phyloP scores from a whole-genome alignment of 2,797 vertebrate species.

The Sciaenops ocellatus region DNA sequence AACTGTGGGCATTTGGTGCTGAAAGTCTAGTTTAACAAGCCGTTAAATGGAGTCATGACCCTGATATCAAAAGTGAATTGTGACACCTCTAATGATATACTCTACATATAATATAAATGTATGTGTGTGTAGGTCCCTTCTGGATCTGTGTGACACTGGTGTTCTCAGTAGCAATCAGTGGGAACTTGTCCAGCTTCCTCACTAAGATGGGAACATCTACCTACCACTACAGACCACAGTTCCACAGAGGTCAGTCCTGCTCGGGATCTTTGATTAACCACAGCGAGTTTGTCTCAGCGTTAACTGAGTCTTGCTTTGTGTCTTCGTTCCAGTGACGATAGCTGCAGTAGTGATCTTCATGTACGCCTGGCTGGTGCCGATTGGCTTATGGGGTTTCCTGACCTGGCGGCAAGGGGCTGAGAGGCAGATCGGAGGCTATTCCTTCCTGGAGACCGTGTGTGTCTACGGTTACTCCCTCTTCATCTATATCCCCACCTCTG shows the following conservation, averaged over 20 bases:
- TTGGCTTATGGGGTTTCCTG: slow-evolving; percentile 90
- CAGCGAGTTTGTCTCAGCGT: neutral
- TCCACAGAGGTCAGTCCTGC: slow-evolving; percentile 73
- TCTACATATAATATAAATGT: too few relatives aligned
- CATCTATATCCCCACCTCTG: slow-evolving; percentile 90
- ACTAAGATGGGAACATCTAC: slow-evolving; percentile 70
- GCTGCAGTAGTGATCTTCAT: slow-evolving; percentile 88
- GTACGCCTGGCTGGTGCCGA: slow-evolving; percentile 90
- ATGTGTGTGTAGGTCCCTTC: slow-evolving; percentile 86
- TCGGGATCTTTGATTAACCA: neutral
- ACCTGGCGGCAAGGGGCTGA: slow-evolving; percentile 86
- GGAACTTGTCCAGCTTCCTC: slow-evolving; percentile 88
- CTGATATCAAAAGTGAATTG: too few relatives aligned
- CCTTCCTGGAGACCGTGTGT: slow-evolving; percentile 91
- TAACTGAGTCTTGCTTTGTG: neutral
- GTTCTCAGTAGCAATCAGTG: slow-evolving; percentile 88
- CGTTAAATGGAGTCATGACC: too few relatives aligned
- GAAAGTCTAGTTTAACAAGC: neutral
- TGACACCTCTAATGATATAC: too few relatives aligned
- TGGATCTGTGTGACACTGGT: slow-evolving; percentile 93
- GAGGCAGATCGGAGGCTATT: slow-evolving; percentile 83
- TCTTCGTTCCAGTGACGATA: slow-evolving; percentile 83
- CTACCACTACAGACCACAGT: slow-evolving; percentile 89
- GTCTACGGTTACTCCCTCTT: slow-evolving; percentile 93
- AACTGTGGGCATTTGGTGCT: neutral